A percentile compares a stretch with the other conserved stretches of the same genome.
These are phyloP conservation scores for Hypanus sabinus DNA, from an alignment of 2,113 vertebrate species.

Conservation along the genomic window DNA sequence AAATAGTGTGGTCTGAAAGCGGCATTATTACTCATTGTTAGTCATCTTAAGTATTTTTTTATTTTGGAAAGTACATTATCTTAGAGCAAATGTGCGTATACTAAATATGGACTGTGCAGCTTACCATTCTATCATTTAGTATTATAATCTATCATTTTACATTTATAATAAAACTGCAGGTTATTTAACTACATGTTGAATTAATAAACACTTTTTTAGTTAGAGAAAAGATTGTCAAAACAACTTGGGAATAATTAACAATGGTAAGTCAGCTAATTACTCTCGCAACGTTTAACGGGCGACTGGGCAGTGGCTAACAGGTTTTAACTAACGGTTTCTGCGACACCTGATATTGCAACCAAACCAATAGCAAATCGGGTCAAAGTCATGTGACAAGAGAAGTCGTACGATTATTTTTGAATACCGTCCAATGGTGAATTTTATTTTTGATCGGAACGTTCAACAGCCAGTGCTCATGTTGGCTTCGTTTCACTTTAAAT, in stretches of 20 bases:
- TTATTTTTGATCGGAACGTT: not conserved
- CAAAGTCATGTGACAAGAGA: constrained; percentile 2
- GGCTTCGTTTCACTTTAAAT: not conserved
- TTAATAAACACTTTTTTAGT: not conserved
- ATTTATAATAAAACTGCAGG: not conserved
- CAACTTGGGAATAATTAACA: not conserved
- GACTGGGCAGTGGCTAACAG: not conserved
- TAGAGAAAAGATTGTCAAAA: not conserved
- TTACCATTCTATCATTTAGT: not conserved
- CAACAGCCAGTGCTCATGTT: not conserved
- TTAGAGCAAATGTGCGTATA: not conserved
- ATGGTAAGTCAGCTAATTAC: not conserved
- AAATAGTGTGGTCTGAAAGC: not conserved
- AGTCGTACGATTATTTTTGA: constrained; percentile 5
- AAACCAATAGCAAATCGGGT: constrained; percentile 23
- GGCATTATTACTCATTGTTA: not conserved
- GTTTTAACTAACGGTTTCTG: not conserved
- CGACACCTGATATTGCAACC: not conserved
- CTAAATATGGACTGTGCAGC: not conserved
- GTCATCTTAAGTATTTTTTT: not conserved
- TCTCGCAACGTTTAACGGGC: too few relatives aligned
- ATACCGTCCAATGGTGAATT: not conserved
- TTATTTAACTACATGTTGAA: not conserved
- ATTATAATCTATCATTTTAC: not conserved
- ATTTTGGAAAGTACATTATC: not conserved